Evolutionary conservation across 37 sponge, comb jelly and placozoan species (phyloP).

Genomic region (Crambe crambe): DNA sequence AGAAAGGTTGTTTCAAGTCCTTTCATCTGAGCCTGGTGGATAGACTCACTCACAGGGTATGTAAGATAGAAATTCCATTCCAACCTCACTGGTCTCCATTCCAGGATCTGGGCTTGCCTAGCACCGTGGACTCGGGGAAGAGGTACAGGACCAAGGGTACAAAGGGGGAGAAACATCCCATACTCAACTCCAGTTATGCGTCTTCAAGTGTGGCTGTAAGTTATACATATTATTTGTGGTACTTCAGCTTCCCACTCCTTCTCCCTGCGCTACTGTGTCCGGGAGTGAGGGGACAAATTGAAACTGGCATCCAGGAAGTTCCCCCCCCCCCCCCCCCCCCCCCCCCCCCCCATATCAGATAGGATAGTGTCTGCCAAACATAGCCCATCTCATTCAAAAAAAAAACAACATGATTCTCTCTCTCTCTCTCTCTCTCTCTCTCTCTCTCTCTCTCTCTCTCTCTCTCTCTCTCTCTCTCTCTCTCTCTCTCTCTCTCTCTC

Average conservation of each 20-base stretch:
- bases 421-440: too few relatives aligned
- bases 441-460: too few relatives aligned
- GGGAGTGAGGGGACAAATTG: slow-evolving; percentile 7
- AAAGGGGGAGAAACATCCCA: not conserved
- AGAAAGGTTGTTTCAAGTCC: not conserved
- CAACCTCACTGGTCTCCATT: not conserved
- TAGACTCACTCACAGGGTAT: not conserved
- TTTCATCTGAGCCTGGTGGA: not conserved
- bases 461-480: too few relatives aligned
- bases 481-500: too few relatives aligned
- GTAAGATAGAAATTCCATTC: not conserved
- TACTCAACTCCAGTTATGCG: not conserved
- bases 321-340: slow-evolving; percentile 53
- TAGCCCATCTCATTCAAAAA: slow-evolving; percentile 76
- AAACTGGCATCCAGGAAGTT: slow-evolving; percentile 73
- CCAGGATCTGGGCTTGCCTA: not conserved
- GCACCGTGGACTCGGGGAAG: not conserved
- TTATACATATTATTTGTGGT: not conserved
- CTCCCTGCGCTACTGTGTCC: not conserved
- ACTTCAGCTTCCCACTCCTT: not conserved
- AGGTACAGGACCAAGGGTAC: not conserved
- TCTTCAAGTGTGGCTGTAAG: not conserved
- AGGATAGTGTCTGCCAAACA: slow-evolving; percentile 74
- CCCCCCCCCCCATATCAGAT: slow-evolving; percentile 18
- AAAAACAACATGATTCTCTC: too few relatives aligned